Evolutionary conservation across 2,113 vertebrate species (phyloP), one percentile per base, ranked within the genome.

Genomic region (Salminus brasiliensis): DNA sequence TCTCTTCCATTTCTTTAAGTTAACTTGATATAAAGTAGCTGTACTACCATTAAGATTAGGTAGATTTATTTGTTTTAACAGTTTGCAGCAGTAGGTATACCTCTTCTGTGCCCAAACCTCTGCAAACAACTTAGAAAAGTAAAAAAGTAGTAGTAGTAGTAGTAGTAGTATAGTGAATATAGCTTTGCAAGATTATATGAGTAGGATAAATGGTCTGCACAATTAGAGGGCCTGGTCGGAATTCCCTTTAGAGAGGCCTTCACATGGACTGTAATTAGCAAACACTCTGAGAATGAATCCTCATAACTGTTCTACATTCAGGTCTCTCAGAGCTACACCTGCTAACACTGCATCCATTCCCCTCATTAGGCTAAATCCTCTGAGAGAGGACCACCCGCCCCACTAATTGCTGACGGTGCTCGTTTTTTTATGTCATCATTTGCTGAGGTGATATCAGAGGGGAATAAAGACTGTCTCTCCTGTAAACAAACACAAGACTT

Each of bases 351-450:
- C 18, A 75, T 72, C 70, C 21, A 59, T 76, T 78, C 60, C 23
- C 45, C 68, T 73, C 79, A 73, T 84, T 78, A 79, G 76, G 41
- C 68, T 59, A 78, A 63, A 62, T 78, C 78, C 34, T 47, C 13
- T 1, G 62, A 78, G 47, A 67, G 18, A 67, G 23, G 73, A 76
- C 43, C 53, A 76, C 39, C 49, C 11, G 45, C 32, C 62, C 63
- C 30, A 67, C 21, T 76, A 80, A 84, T 77, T 77, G 74, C 69
- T 16, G 36, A 57, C 43, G 30, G 62, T 72, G 53, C 70, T 80
- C 27, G 11, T 39, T 65, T 78, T 84, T 81, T 74, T 47, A 16
- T 43, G 73, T 74, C 62, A 59, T 78, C 71, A 74, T 57, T 72
- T 53, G 13, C 13, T 52, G 41, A 71, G 30, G 41, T 47, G 68